Conservation (phyloP, 2,888 invertebrate genomes). For the Saturnia pavonia region DNA sequence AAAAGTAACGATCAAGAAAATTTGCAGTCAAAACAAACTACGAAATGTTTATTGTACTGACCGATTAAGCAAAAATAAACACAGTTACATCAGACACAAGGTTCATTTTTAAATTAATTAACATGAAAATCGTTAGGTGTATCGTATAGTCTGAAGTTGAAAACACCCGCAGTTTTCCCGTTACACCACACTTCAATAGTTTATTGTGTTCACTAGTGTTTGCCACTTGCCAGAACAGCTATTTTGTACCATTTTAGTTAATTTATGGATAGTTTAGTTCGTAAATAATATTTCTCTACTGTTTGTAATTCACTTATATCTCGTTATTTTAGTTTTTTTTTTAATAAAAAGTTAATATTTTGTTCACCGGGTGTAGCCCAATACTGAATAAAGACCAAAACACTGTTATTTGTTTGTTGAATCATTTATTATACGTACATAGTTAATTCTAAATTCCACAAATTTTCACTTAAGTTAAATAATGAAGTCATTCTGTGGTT, state of each 20-base stretch:
- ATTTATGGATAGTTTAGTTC: conserved; percentile 8
- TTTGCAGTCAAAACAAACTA: conserved; percentile 73
- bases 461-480: neutral
- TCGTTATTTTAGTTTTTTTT: neutral
- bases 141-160: conserved; percentile 32
- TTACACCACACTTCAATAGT: conserved; percentile 39
- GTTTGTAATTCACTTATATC: neutral
- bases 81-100: conserved; percentile 27
- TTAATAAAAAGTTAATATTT: neutral
- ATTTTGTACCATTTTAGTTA: conserved; percentile 24
- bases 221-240: conserved; percentile 16
- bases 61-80: conserved; percentile 34
- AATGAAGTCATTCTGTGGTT: neutral
- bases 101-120: conserved; percentile 31
- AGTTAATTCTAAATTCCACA: neutral
- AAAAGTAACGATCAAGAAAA: conserved; percentile 63
- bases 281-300: neutral
- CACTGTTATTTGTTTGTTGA: neutral
- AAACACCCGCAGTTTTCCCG: conserved; percentile 48
- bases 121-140: conserved; percentile 28
- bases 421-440: neutral
- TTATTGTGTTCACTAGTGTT: conserved; percentile 34
- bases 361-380: neutral
- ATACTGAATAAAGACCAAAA: neutral
- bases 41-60: conserved; percentile 20